phyloP scores from a whole-genome alignment of 2,797 vertebrate species.

The Malacoraja senta region DNA sequence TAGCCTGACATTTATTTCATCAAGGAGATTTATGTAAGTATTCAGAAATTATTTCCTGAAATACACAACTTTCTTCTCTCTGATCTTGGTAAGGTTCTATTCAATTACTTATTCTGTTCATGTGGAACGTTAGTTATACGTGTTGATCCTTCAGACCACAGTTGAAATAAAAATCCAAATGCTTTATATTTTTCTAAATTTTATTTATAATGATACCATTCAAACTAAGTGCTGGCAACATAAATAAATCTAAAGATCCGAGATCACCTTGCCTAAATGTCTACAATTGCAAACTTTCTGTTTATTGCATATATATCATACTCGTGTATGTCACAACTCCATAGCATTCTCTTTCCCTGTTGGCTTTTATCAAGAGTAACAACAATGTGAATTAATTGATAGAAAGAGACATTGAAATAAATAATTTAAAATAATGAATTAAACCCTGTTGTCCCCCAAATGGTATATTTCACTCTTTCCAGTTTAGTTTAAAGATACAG shows the following conservation, averaged over 20 bases:
- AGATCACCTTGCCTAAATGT: background rate
- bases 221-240: background rate
- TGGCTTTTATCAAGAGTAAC: background rate
- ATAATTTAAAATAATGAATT: background rate
- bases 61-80: background rate
- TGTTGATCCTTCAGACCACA: too few relatives aligned
- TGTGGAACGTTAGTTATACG: background rate
- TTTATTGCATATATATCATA: background rate
- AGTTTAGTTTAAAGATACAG: too few relatives aligned
- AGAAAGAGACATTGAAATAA: background rate
- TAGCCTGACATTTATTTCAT: slow-evolving; percentile 59
- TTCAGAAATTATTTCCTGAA: background rate
- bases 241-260: background rate
- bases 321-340: background rate
- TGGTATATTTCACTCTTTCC: background rate
- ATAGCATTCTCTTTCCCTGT: background rate
- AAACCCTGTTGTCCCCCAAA: background rate
- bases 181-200: background rate
- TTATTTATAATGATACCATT: background rate
- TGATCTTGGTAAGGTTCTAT: background rate
- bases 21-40: slow-evolving; percentile 48
- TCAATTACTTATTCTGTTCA: background rate
- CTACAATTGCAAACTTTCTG: background rate
- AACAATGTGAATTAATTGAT: background rate
- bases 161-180: background rate